Evolutionary conservation across 2,113 vertebrate genomes (phyloP), one percentile per base, ranked within the genome.

Genomic region (Hemichromis elongatus): DNA sequence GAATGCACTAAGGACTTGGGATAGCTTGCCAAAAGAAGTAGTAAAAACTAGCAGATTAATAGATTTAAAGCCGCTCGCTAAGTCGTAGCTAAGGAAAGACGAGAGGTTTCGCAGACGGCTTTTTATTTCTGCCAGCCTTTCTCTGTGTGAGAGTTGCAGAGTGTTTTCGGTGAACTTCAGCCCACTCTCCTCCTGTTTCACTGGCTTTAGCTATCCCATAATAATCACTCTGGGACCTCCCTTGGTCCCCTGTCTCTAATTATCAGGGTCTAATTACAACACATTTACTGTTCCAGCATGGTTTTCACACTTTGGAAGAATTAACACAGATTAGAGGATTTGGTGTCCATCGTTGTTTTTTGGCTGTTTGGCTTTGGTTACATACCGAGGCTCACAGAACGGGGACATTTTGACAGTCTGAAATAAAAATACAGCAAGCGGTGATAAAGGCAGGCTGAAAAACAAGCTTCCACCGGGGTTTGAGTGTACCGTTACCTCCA

Each of bases 261-360:
- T 94, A 94, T 93, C 90, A 90, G 89, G 81, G 84, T 93, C 86
- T 94, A 93, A 92, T 95, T 92, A 89, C 89, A 91, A 90, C 93
- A 94, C 92, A 88, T 93, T 90, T 28, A 85, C 86, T 88, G 84
- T 91, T 93, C 90, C 80, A 81, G 83, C 77, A 79, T 53, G 55
- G n/a, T 84, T 92, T 94, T 94, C 90, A 90, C 93, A 93, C 90
- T 92, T 86, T 21, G 30, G 59, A 83, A 88, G 80, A 88, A 87
- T 90, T 82, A 91, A 88, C 77, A 83, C 79, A 90, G 90, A 92
- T 95, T 87, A 93, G 81, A 90, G 87, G 89, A 89, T 92, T 90
- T 88, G 84, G 59, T 90, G 90, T 88, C 82, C 88, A 40, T 86
- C 66, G 54, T 85, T 85, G 82, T 86, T 85, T 93, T 55, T 93